Evolutionary conservation across 2,797 vertebrate species (phyloP).

Genomic region (Sphenodon punctatus): DNA sequence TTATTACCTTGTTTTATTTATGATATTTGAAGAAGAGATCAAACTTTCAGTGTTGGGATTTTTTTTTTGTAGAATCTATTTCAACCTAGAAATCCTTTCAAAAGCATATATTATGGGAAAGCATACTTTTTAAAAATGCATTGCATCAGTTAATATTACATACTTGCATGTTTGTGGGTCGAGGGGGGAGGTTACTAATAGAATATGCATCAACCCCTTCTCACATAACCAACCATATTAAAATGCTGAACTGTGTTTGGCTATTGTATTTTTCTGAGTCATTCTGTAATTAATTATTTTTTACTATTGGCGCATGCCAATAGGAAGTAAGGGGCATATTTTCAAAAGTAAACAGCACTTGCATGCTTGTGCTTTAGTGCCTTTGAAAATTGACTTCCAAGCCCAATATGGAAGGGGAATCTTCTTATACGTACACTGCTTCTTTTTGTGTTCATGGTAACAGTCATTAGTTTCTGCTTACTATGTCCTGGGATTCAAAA

Average conservation of each 20-base stretch:
- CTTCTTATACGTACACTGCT: too few relatives aligned
- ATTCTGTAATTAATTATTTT: slow-evolving; percentile 38
- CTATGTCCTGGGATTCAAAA: too few relatives aligned
- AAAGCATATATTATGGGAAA: neutral
- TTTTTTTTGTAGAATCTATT: neutral
- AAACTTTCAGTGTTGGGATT: neutral
- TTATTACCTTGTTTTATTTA: neutral
- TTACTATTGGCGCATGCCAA: slow-evolving; percentile 24
- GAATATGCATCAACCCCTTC: neutral
- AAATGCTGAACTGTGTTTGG: slow-evolving; percentile 1
- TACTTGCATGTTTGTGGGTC: too few relatives aligned
- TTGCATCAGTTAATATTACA: neutral
- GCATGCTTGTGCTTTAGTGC: too few relatives aligned
- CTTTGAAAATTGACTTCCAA: too few relatives aligned
- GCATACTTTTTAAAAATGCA: neutral
- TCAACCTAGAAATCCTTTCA: neutral
- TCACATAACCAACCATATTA: neutral
- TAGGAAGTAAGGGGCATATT: neutral
- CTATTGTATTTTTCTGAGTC: slow-evolving; percentile 31
- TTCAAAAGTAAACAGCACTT: too few relatives aligned
- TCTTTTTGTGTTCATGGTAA: too few relatives aligned
- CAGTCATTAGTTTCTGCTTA: too few relatives aligned
- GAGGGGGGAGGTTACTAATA: too few relatives aligned
- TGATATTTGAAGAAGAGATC: neutral
- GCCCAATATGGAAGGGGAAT: too few relatives aligned